Evolutionary conservation across 2,113 vertebrate species (phyloP).

Genomic region (Xiphophorus maculatus): DNA sequence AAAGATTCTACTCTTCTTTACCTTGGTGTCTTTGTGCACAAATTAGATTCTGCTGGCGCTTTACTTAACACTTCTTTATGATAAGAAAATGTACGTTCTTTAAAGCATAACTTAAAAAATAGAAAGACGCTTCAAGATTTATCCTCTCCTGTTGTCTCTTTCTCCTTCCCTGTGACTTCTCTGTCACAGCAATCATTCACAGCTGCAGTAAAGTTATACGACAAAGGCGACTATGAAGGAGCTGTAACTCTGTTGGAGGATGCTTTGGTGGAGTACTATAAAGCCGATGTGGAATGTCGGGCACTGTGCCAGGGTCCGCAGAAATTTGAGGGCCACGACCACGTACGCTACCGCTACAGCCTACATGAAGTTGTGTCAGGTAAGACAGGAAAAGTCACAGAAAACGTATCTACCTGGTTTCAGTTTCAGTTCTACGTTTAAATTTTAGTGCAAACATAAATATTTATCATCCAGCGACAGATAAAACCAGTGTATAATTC

Average conservation of each 20-base stretch:
- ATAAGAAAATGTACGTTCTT: neutral
- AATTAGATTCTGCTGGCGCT: neutral
- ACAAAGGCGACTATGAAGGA: constrained; percentile 78
- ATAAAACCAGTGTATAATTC: too few relatives aligned
- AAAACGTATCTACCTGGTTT: neutral
- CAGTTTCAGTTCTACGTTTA: neutral
- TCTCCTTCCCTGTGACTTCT: constrained; percentile 1
- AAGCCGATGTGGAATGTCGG: constrained; percentile 87
- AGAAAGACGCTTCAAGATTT: neutral
- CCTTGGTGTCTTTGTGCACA: too few relatives aligned
- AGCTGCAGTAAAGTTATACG: constrained; percentile 85
- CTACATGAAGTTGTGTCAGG: constrained; percentile 94
- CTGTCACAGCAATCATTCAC: constrained; percentile 85
- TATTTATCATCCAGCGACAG: too few relatives aligned
- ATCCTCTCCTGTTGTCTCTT: neutral
- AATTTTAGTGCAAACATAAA: neutral
- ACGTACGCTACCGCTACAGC: constrained; percentile 85
- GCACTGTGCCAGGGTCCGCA: constrained; percentile 89
- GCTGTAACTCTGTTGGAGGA: constrained; percentile 86
- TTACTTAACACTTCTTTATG: neutral
- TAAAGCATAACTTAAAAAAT: neutral
- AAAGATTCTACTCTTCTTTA: too few relatives aligned
- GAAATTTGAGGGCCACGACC: constrained; percentile 86
- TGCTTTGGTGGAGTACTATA: constrained; percentile 87
- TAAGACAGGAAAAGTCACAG: constrained; percentile 56